Base-by-base conservation (phyloP, 2,888 invertebrate genomes). In the Lasioglossum marginatum region DNA sequence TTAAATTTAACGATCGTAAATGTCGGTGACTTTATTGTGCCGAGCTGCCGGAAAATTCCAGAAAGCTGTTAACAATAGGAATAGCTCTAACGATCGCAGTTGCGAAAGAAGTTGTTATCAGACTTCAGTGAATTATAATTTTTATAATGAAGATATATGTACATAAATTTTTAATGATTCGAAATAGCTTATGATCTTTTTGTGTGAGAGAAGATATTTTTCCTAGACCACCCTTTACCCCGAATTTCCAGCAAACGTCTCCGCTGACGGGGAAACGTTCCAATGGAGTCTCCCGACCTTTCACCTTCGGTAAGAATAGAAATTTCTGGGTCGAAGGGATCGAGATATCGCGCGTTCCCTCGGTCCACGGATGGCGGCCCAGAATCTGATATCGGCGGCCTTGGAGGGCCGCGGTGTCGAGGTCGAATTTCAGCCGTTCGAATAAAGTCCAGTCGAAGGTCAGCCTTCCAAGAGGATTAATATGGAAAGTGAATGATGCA, bases 401-500 rank as follows among this genome's bases (percentile, higher is more conserved):
- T 66, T 34, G n/a, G 16, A 5, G 63, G 14, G 23, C 81, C 48
- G 72, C 76, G 37, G 60, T 37, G 57, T 71, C 43, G 78, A 60
- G 60, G 40, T 57, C 31, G 68, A 60, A 52, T 76, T 78, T 76
- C 48, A 77, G 52, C 57, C 37, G 57, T 73, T 78, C 68, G 5
- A 37, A 52, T 45, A 43, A 79, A 79, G 8, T 34, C 57, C 45
- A 34, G 40, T 6, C 71, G 87, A 85, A 87, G 87, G 79, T 82
- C 72, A 75, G 63, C 60, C 78, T 79, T 82, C 57, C n/a, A 31
- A n/a, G 37, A 19, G 82, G 34, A 31, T 60, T 79, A 79, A 83
- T 83, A 80, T 83, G 81, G 87, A 89, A 89, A 83, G 80, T 82
- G 74, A 89, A 80, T 77, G 81, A 79, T 77, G 89, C 66, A 79